Conservation (phyloP, 1,140 invertebrate species). For the Drosophila mojavensis region DNA sequence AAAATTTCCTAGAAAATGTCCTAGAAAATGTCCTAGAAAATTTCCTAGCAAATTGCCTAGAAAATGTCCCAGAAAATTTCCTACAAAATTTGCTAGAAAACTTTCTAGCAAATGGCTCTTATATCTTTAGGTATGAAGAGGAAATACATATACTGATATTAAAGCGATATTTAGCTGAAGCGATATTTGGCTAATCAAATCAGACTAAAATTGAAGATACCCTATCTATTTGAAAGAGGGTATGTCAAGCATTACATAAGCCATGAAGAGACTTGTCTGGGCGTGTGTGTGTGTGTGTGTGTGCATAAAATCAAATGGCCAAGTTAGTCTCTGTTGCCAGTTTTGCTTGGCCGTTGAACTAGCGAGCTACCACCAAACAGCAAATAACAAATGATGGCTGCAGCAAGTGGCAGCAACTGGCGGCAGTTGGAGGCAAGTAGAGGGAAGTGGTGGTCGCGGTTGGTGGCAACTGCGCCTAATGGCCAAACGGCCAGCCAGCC, state of each 20-base stretch:
- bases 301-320: conserved; percentile 19
- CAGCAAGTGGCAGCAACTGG: conserved; percentile 28
- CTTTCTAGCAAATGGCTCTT: too few species aligned
- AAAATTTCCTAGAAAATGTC: too few species aligned
- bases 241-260: neutral
- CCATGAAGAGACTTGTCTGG: neutral
- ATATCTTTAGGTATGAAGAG: too few species aligned
- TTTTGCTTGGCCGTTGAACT: conserved; percentile 17
- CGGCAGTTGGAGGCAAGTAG: too few species aligned
- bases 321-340: conserved; percentile 28
- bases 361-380: conserved; percentile 21
- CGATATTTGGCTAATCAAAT: too few species aligned
- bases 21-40: too few species aligned
- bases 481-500: conserved; percentile 15
- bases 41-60: too few species aligned
- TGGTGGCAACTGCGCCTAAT: conserved; percentile 53
- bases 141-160: too few species aligned
- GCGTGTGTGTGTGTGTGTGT: neutral
- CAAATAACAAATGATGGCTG: conserved; percentile 54
- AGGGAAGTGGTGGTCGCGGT: conserved; percentile 27
- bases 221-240: neutral
- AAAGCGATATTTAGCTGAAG: too few species aligned
- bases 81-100: too few species aligned
- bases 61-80: too few species aligned
- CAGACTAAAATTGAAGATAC: too few species aligned